phyloP scores from a whole-genome alignment of 2,888 invertebrate genomes.

The Pterobdella sp. region DNA sequence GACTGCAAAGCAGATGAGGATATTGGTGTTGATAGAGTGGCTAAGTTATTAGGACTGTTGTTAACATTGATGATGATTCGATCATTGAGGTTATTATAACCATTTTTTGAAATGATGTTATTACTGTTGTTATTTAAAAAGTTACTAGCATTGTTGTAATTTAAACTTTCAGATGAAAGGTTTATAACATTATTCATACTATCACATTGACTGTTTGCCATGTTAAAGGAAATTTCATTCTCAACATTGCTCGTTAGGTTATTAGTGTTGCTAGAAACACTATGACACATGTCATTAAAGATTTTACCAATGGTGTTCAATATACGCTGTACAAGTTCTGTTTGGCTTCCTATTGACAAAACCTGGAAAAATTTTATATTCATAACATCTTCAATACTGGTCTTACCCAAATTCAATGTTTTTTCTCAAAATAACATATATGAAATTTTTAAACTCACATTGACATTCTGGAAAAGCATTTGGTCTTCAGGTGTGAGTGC shows the following conservation, averaged over 20 bases:
- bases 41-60: conserved; percentile 7
- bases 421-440: neutral
- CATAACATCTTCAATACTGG: neutral
- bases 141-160: neutral
- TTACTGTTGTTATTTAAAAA: neutral
- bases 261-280: neutral
- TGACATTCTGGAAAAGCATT: conserved; percentile 10
- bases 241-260: neutral
- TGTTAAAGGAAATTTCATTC: neutral
- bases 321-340: conserved; percentile 3
- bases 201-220: neutral
- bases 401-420: neutral
- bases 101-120: neutral
- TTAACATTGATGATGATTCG: conserved; percentile 9
- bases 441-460: neutral
- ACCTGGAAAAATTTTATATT: neutral
- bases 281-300: neutral
- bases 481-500: conserved; percentile 7
- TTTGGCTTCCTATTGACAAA: neutral
- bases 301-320: conserved; percentile 9
- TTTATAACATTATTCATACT: neutral
- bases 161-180: neutral
- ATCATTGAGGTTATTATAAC: neutral
- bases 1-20: neutral
- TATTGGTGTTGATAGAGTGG: neutral